Evolutionary conservation across 2,797 vertebrate genomes (phyloP).

Genomic region (Tympanoctomys barrerae): DNA sequence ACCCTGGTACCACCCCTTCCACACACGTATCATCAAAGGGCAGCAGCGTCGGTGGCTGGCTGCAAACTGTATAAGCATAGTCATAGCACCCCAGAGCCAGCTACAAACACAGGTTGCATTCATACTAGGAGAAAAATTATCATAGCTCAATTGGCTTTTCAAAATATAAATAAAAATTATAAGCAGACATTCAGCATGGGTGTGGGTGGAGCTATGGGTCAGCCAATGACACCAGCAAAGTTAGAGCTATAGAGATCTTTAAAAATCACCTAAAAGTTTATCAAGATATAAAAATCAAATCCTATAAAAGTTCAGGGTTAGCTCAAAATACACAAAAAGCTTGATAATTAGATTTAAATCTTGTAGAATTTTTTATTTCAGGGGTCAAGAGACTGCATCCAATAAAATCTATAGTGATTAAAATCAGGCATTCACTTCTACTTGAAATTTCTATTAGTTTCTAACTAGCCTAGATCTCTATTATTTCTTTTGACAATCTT

Average conservation of each 20-base stretch:
- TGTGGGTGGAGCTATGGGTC: too few relatives aligned
- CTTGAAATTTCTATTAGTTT: not conserved
- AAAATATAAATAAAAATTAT: too few relatives aligned
- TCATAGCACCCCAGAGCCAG: too few relatives aligned
- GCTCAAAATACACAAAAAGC: not conserved
- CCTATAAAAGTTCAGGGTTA: not conserved
- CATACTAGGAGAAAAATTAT: too few relatives aligned
- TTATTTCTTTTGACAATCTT: not conserved
- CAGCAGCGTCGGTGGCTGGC: too few relatives aligned
- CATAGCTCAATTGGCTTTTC: too few relatives aligned
- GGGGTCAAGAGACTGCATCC: not conserved
- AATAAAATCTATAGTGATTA: not conserved
- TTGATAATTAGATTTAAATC: not conserved
- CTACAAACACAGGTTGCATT: too few relatives aligned
- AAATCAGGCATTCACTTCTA: not conserved
- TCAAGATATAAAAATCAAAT: not conserved
- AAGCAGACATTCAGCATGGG: too few relatives aligned
- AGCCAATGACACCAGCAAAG: not conserved
- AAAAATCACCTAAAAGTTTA: not conserved
- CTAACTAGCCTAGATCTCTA: not conserved
- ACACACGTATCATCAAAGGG: too few relatives aligned
- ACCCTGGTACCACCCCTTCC: too few relatives aligned
- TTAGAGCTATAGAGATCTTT: not conserved
- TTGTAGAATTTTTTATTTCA: not conserved
- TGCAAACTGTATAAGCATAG: too few relatives aligned